These are phyloP conservation scores for Phymanthus crucifer DNA, from an alignment of 92 coral and sea anemone genomes.

Conservation along the genomic window DNA sequence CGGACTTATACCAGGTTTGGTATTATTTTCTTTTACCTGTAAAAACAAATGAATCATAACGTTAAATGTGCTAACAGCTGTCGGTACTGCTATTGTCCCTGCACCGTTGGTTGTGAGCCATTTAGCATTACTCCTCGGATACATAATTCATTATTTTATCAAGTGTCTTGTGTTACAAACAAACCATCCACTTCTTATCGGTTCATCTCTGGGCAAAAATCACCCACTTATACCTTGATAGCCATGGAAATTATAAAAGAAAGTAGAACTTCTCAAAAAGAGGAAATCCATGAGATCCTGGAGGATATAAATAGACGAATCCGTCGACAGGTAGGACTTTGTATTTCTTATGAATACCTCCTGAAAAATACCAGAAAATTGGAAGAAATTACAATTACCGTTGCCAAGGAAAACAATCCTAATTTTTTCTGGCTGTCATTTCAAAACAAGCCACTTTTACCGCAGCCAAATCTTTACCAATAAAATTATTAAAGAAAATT, in stretches of 20 bases:
- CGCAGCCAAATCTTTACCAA: neutral
- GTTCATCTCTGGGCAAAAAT: slow-evolving; percentile 14
- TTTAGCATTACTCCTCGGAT: slow-evolving; percentile 11
- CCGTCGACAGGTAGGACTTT: slow-evolving; percentile 51
- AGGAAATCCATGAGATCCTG: slow-evolving; percentile 33
- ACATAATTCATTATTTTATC: slow-evolving; percentile 1
- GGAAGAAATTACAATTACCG: neutral
- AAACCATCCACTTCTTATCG: neutral
- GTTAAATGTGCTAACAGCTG: slow-evolving; percentile 40
- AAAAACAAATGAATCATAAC: slow-evolving; percentile 34
- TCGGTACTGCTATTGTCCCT: slow-evolving; percentile 6
- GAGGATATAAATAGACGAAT: slow-evolving; percentile 43
- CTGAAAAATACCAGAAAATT: neutral
- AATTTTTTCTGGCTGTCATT: neutral
- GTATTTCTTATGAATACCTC: too few relatives aligned
- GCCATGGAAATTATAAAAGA: slow-evolving; percentile 51
- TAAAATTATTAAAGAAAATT: neutral
- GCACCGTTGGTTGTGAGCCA: slow-evolving; percentile 5
- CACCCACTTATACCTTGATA: slow-evolving; percentile 6
- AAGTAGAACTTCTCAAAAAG: slow-evolving; percentile 24
- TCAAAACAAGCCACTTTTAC: neutral
- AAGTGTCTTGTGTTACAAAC: slow-evolving; percentile 9
- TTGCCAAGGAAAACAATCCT: slow-evolving; percentile 18
- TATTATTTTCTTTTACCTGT: slow-evolving; percentile 22
- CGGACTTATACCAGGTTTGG: slow-evolving; percentile 96